These are phyloP conservation scores for Orbicella faveolata DNA, from an alignment of 64 coral and sea anemone species.

Conservation along the genomic window DNA sequence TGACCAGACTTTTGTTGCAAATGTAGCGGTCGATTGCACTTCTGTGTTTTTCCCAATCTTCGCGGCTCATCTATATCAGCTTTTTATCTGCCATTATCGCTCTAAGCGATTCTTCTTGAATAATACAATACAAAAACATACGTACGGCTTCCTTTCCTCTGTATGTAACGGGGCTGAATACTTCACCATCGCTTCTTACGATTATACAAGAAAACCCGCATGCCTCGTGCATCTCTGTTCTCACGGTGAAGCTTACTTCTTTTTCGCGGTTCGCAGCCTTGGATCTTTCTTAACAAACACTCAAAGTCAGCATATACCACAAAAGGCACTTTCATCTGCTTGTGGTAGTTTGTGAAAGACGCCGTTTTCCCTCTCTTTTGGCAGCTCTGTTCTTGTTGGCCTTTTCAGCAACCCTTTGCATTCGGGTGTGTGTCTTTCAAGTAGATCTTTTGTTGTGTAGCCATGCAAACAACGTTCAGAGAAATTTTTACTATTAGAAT, in stretches of 20 bases:
- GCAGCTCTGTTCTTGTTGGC: constrained; percentile 15
- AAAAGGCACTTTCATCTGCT: constrained; percentile 9
- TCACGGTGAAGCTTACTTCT: neutral
- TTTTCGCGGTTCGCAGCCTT: neutral
- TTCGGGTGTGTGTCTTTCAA: neutral
- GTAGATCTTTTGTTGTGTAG: neutral
- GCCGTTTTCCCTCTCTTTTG: constrained; percentile 2
- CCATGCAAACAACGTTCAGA: neutral
- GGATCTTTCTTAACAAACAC: neutral
- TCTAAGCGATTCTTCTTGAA: too few species aligned
- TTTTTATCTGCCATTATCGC: too few species aligned
- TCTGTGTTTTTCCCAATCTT: too few species aligned
- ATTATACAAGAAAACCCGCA: too few species aligned
- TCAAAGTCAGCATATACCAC: constrained; percentile 29
- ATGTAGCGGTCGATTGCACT: too few species aligned
- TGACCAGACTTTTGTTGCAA: too few species aligned
- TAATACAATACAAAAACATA: neutral
- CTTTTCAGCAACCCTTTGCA: neutral
- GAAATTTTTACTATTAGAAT: neutral
- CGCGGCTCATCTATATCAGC: too few species aligned
- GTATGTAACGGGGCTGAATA: too few species aligned
- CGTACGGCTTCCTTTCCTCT: too few species aligned
- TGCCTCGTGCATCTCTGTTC: neutral
- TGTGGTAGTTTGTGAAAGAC: constrained; percentile 14
- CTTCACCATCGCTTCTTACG: too few species aligned